These are phyloP conservation scores for Paraplagusia blochii DNA, from an alignment of 2,113 vertebrate species.

Conservation along the genomic window DNA sequence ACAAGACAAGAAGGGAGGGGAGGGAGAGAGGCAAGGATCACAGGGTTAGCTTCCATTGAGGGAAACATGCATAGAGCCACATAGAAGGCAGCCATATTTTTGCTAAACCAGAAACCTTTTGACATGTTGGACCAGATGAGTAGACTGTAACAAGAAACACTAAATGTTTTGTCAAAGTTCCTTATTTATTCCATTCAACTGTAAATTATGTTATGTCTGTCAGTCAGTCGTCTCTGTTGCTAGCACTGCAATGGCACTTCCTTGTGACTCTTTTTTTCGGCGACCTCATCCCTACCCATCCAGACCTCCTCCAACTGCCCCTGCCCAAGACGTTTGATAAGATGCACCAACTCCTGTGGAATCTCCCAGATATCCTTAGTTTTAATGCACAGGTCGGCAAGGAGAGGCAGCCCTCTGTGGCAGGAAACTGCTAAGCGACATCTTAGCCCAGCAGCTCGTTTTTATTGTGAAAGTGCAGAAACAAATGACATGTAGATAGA, in stretches of 20 bases:
- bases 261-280: conserved; percentile 66
- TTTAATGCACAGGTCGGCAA: conserved; percentile 98
- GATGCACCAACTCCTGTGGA: conserved; percentile 93
- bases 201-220: conserved; percentile 19
- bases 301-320: conserved; percentile 99
- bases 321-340: conserved; percentile 97
- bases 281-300: conserved; percentile 90
- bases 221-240: conserved; percentile 30
- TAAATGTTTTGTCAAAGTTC: conserved; percentile 18
- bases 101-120: conserved; percentile 38
- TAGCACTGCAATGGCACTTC: conserved; percentile 52
- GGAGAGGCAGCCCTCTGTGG: conserved; percentile 97
- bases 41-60: conserved; percentile 82
- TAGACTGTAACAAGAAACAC: too few relatives aligned
- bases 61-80: conserved; percentile 84
- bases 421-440: conserved; percentile 96
- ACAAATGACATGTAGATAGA: conserved; percentile 20
- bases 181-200: conserved; percentile 9
- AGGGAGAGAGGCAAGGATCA: conserved; percentile 85
- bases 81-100: conserved; percentile 76
- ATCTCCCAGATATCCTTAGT: conserved; percentile 99
- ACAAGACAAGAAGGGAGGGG: conserved; percentile 78
- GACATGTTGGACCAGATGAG: conserved; percentile 6
- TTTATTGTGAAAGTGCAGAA: conserved; percentile 70
- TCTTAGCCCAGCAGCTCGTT: conserved; percentile 97